These are phyloP conservation scores for Xanthia togata DNA, from an alignment of 2,888 invertebrate genomes.

Conservation along the genomic window DNA sequence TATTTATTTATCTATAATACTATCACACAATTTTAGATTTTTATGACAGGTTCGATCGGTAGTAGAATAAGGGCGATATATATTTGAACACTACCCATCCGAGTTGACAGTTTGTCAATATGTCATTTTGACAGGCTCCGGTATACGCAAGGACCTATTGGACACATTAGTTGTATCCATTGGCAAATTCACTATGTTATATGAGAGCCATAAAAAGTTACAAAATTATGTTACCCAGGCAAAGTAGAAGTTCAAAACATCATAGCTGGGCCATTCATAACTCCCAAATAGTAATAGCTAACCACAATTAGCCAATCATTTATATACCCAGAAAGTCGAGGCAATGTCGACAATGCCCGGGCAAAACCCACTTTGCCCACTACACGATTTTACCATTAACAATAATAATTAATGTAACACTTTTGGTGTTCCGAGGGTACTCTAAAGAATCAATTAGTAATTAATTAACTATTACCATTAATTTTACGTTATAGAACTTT, in stretches of 20 bases:
- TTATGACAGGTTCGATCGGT: constrained; percentile 46
- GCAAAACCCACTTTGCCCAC: constrained; percentile 14
- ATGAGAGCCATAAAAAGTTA: constrained; percentile 10
- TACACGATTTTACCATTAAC: constrained; percentile 8
- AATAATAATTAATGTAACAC: constrained; percentile 21
- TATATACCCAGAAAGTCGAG: background rate
- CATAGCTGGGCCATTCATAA: constrained; percentile 11
- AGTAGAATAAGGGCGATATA: constrained; percentile 19
- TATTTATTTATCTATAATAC: constrained; percentile 73
- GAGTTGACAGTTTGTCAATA: constrained; percentile 50
- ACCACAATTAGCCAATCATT: constrained; percentile 5
- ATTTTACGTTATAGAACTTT: constrained; percentile 21
- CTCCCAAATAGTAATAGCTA: constrained; percentile 3
- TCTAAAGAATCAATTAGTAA: constrained; percentile 41
- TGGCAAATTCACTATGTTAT: background rate
- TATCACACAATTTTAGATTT: constrained; percentile 77
- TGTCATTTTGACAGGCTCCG: constrained; percentile 27
- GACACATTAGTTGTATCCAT: background rate
- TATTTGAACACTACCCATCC: constrained; percentile 44
- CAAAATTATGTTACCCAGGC: constrained; percentile 5
- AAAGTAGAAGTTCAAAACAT: constrained; percentile 26
- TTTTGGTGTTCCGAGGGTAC: constrained; percentile 30
- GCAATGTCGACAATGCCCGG: constrained; percentile 29
- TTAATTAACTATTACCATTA: constrained; percentile 45
- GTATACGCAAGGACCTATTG: background rate